Evolutionary conservation across 2,797 vertebrate genomes (phyloP), one percentile per base, ranked within the genome.

Genomic region (Parotocinclus haroldoi): DNA sequence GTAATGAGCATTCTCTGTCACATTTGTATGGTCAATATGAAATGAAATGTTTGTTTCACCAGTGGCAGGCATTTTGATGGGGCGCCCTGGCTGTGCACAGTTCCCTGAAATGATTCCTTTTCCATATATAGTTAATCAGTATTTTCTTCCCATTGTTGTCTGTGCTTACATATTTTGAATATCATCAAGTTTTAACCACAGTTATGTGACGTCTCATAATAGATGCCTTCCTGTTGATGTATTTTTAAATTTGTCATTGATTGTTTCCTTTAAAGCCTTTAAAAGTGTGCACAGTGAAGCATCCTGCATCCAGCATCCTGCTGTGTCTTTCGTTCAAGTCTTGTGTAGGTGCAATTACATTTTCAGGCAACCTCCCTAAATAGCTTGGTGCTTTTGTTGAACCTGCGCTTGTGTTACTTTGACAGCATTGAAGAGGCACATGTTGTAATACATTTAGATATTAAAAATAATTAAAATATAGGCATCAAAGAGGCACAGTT

Each of bases 31-130:
- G 50, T 48, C 56, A 54, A 51, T 17, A 71, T 54, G 11, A 71
- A 65, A 58, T 37, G 44, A 56, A 63, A 40, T 36, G 44, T 40
- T 66, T 17, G 52, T 53, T 19, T 19, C 42, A 68, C 14, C 39
- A 65, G 40, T 44, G 38, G 61, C 68, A 63, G 68, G 58, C 68
- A 70, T 64, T 60, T 68, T 63, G 49, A 44, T 10, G 45, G 59
- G 68, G 52, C 13, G 39, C 18, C 45, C 68, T 56, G 55, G 56
- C 66, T 44, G 61, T 8, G 39, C 38, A 19, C 36, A 44, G 39
- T 18, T 58, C 36, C 60, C 49, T 61, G 50, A 50, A 65, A 45
- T 45, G 57, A 69, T 69, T 60, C 9, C 53, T 54, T 60, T 51
- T 54, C 40, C 60, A 63, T 52, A 36, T 48, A 68, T 59, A 19